A percentile compares a stretch with the other conserved stretches of the same genome.
phyloP scores from a whole-genome alignment of 2,888 invertebrate genomes.

The Coleophora deauratella region DNA sequence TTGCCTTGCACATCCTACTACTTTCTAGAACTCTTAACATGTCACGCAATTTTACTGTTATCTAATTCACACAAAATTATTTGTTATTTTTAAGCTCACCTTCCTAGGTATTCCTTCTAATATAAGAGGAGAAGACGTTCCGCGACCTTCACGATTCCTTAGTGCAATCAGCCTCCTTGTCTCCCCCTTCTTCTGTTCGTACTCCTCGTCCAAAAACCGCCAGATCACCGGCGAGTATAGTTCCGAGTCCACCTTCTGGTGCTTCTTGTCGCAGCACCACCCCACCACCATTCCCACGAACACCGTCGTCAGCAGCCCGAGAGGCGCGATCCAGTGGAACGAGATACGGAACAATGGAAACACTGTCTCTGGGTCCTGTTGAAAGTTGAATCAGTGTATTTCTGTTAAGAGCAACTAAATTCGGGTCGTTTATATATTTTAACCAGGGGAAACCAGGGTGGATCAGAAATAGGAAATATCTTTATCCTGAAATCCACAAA shows the following conservation, averaged over 20 bases:
- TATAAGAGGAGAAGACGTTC: slow-evolving; percentile 40
- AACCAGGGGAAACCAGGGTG: too few relatives aligned
- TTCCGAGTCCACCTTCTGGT: slow-evolving; percentile 47
- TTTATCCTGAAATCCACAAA: too few relatives aligned
- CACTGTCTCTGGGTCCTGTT: slow-evolving; percentile 59
- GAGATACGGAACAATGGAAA: slow-evolving; percentile 86
- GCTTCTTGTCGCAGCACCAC: slow-evolving; percentile 40
- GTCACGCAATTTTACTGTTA: too few relatives aligned
- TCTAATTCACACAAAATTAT: too few relatives aligned
- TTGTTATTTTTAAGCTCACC: too few relatives aligned
- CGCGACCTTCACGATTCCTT: slow-evolving; percentile 9
- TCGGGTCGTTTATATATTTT: too few relatives aligned
- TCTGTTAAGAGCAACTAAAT: too few relatives aligned
- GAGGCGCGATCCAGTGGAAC: slow-evolving; percentile 87
- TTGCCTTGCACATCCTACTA: too few relatives aligned
- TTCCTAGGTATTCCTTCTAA: slow-evolving; percentile 13
- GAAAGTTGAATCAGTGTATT: not conserved
- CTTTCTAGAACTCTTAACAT: too few relatives aligned
- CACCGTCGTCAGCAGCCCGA: slow-evolving; percentile 79
- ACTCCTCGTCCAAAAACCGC: slow-evolving; percentile 40
- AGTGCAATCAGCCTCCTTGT: slow-evolving; percentile 23
- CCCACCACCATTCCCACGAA: slow-evolving; percentile 79
- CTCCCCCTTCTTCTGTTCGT: slow-evolving; percentile 34
- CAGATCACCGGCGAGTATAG: slow-evolving; percentile 53
- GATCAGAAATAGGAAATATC: too few relatives aligned